phyloP scores from a whole-genome alignment of 1,140 invertebrate species.

The Pseudomyrmex cubaensis region DNA sequence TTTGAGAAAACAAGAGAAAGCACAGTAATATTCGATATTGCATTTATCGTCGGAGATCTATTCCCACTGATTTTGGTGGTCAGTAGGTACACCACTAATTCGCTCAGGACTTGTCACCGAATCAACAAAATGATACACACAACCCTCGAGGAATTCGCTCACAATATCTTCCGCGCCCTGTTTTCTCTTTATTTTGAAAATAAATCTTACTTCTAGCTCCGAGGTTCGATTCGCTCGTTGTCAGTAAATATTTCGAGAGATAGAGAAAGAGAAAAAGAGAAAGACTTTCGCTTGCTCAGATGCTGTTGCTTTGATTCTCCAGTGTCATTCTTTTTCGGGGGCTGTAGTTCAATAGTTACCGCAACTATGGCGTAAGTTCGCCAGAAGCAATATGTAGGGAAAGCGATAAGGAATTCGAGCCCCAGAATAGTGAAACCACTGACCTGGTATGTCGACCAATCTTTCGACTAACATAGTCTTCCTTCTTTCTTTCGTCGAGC shows the following conservation, averaged over 20 bases:
- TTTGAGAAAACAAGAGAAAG: no score
- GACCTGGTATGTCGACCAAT: constrained; percentile 77
- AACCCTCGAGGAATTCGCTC: constrained; percentile 20
- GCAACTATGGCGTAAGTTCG: constrained; percentile 62
- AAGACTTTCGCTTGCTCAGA: background rate
- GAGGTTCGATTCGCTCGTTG: constrained; percentile 5
- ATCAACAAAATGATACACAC: constrained; percentile 22
- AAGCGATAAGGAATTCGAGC: constrained; percentile 78
- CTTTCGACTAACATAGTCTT: constrained; percentile 36
- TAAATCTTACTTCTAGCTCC: constrained; percentile 32
- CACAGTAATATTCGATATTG: background rate
- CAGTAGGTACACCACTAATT: background rate
- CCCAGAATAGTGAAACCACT: constrained; percentile 78
- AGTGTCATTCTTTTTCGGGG: constrained; percentile 7
- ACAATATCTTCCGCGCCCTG: constrained; percentile 11
- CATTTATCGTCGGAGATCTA: constrained; percentile 16
- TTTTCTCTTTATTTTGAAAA: constrained; percentile 36
- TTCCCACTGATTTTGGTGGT: background rate
- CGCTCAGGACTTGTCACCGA: constrained; percentile 10
- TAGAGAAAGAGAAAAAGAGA: background rate
- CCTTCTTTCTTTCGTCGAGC: background rate
- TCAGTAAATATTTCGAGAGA: constrained; percentile 35
- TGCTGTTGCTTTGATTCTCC: constrained; percentile 11
- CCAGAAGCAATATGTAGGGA: constrained; percentile 74
- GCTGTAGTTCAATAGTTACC: constrained; percentile 64